phyloP scores from a whole-genome alignment of 64 coral and sea anemone species.

The Exaiptasia diaphana region DNA sequence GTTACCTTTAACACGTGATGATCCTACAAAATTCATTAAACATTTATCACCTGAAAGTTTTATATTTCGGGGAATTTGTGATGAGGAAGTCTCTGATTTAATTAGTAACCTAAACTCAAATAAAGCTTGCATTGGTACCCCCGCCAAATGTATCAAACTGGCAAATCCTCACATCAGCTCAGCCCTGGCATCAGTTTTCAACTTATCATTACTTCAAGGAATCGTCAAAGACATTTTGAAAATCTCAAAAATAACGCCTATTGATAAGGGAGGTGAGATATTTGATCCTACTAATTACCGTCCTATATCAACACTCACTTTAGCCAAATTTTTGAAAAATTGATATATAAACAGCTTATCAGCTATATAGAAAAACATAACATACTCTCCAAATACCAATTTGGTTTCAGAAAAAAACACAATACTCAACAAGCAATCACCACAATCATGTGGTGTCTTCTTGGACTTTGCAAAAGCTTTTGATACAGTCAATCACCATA shows the following conservation, averaged over 20 bases:
- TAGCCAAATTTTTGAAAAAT: slow-evolving; percentile 43
- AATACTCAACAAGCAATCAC: neutral
- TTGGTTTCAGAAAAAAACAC: too few species aligned
- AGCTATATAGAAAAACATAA: too few species aligned
- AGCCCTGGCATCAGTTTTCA: slow-evolving; percentile 7
- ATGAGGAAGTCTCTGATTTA: slow-evolving; percentile 15
- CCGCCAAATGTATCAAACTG: slow-evolving; percentile 18
- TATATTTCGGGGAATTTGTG: slow-evolving; percentile 30
- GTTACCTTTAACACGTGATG: slow-evolving; percentile 19
- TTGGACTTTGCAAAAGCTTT: slow-evolving; percentile 31
- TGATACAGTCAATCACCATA: slow-evolving; percentile 37
- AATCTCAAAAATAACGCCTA: slow-evolving; percentile 3
- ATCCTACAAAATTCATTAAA: slow-evolving; percentile 17
- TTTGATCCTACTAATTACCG: slow-evolving; percentile 13
- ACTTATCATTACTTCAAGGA: slow-evolving; percentile 8
- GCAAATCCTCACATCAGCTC: slow-evolving; percentile 1
- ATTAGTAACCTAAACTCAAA: slow-evolving; percentile 16
- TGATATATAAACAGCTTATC: slow-evolving; percentile 44
- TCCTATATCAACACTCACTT: slow-evolving; percentile 30
- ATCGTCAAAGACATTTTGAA: neutral
- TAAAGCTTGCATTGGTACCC: slow-evolving; percentile 26
- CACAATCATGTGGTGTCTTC: too few species aligned
- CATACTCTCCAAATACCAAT: too few species aligned
- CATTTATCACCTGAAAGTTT: slow-evolving; percentile 17
- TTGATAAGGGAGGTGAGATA: neutral